Percentiles rank a stretch among this genome's conserved stretches.
These are phyloP conservation scores for Pseudococcus viburni DNA, from an alignment of 2,888 invertebrate genomes.

Conservation along the genomic window DNA sequence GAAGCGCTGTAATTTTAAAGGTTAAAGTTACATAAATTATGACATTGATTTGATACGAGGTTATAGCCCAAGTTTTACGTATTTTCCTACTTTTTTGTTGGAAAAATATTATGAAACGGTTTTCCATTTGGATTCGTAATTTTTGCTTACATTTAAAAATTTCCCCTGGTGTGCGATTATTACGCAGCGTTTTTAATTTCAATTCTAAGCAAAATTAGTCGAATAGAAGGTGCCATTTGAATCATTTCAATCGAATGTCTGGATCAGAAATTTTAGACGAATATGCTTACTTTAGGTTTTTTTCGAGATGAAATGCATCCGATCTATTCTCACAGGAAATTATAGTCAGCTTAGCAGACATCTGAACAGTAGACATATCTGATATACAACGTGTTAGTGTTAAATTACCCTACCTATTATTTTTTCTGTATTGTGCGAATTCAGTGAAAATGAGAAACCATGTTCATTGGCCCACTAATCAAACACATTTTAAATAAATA, in stretches of 20 bases:
- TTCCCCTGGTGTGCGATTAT: background rate
- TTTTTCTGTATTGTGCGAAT: no score
- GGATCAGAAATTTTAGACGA: background rate
- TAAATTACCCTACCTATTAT: no score
- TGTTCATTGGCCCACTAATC: no score
- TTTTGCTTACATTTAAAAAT: background rate
- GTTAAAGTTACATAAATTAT: conserved; percentile 26
- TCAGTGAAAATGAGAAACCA: no score
- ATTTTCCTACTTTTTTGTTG: background rate
- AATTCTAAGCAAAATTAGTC: background rate
- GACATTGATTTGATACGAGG: conserved; percentile 34
- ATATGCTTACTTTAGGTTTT: no score
- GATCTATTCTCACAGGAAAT: no score
- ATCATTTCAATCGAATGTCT: background rate
- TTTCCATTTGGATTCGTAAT: background rate
- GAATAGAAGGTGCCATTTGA: background rate
- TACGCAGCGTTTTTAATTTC: background rate
- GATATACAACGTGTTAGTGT: no score
- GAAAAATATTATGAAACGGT: background rate
- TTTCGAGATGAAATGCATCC: no score
- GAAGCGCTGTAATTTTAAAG: background rate
- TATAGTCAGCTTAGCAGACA: no score
- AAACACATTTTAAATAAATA: no score
- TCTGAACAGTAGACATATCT: no score
- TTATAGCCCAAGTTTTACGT: background rate